These are phyloP conservation scores for Lithophane socia DNA, from an alignment of 2,888 invertebrate species.

Conservation along the genomic window DNA sequence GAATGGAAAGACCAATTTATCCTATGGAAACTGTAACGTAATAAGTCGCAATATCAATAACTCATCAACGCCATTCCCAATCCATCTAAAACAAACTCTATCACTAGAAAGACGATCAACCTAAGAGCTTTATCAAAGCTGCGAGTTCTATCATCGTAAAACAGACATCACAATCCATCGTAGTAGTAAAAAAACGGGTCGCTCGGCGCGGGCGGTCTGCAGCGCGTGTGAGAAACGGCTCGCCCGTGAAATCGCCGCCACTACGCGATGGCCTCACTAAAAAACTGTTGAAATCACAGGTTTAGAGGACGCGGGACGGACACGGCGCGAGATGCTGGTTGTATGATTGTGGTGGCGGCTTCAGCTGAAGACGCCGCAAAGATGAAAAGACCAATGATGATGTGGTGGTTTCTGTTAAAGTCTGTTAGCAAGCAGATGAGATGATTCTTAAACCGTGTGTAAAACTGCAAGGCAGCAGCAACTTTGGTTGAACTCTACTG, in stretches of 20 bases:
- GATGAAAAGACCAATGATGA: not conserved
- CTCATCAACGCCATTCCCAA: not conserved
- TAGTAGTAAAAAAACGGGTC: slow-evolving; percentile 62
- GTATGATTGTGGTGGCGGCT: not conserved
- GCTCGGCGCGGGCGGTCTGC: slow-evolving; percentile 67
- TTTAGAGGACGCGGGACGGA: slow-evolving; percentile 55
- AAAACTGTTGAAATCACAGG: slow-evolving; percentile 48
- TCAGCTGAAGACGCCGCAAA: not conserved
- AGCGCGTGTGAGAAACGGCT: slow-evolving; percentile 70
- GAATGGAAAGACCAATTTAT: not conserved
- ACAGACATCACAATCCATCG: slow-evolving; percentile 64
- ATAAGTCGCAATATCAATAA: slow-evolving; percentile 1
- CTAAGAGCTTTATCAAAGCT: slow-evolving; percentile 58
- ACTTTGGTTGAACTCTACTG: not conserved
- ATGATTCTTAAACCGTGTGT: not conserved
- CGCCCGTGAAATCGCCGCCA: slow-evolving; percentile 70
- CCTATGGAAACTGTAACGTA: not conserved
- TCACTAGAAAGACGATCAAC: slow-evolving; percentile 10
- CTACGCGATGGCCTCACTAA: slow-evolving; percentile 59
- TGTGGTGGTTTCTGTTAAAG: not conserved
- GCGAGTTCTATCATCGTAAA: slow-evolving; percentile 65
- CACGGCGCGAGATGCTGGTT: slow-evolving; percentile 38
- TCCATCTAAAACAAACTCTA: slow-evolving; percentile 22
- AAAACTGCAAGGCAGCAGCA: not conserved
- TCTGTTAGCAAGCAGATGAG: not conserved